Evolutionary conservation across 2,888 invertebrate species (phyloP), one percentile per base, ranked within the genome.

Genomic region (Pheosia tremula): DNA sequence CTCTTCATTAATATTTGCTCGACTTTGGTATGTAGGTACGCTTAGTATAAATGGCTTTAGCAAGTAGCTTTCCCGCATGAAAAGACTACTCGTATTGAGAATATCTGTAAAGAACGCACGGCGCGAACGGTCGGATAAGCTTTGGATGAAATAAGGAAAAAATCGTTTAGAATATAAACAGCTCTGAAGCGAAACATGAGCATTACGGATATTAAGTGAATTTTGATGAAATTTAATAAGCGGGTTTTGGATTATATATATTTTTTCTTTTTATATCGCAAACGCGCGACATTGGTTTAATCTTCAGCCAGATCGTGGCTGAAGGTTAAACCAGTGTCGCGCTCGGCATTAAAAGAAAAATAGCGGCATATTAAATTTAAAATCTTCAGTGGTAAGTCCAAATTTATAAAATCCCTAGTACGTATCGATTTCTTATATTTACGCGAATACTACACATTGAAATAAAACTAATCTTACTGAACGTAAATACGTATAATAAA

Each of bases 21-120:
- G 52, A 58, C 55, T 58, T 43, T 41, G 43, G 52, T n/a, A n/a
- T n/a, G n/a, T 41, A 41, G 41, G 41, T 41, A 8, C 47, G 55
- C 53, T 45, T 57, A 37, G 50, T 39, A 62, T 62, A 59, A 54
- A 59, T 64, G 37, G 43, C 58, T 41, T 41, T 41, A 56, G n/a
- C 56, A 13, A 53, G 57, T 57, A 53, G 52, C 50, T 4, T 11
- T 11, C 43, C 24, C 24, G 55, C 53, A 50, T 52, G 41, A 41
- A 36, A 11, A 10, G 11, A 47, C 36, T 50, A 58, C n/a, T n/a
- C n/a, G n/a, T 13, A 61, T 56, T 55, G 49, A 49, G 41, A 11
- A 37, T 37, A 37, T 53, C 36, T 56, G 58, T 45, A 39, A 55
- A 55, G 58, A 61, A 49, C 58, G 58, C 38, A 53, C 39, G 24